Conservation (phyloP, 2,888 invertebrate species). For the Euzetes globulus region DNA sequence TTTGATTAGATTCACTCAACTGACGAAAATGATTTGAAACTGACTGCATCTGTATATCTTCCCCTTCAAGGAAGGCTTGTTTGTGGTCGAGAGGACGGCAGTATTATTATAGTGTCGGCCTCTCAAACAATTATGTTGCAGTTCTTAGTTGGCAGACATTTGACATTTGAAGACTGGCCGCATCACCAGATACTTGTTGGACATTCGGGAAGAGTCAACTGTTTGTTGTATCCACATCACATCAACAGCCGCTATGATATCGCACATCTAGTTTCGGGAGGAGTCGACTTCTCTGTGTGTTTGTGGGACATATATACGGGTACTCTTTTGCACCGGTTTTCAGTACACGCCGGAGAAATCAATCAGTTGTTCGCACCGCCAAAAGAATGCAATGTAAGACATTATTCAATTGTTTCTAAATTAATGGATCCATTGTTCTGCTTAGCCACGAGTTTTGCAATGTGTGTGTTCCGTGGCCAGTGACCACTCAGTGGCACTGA, state of each 20-base stretch:
- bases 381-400: conserved; percentile 58
- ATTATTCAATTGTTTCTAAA: conserved; percentile 14
- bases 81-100: conserved; percentile 89
- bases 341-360: conserved; percentile 96
- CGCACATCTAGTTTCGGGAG: conserved; percentile 83
- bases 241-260: conserved; percentile 75
- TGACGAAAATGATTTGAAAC: conserved; percentile 54
- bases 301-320: conserved; percentile 92
- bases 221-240: conserved; percentile 87
- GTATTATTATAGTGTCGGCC: conserved; percentile 90
- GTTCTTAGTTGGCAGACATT: conserved; percentile 62
- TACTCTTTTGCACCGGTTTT: conserved; percentile 80
- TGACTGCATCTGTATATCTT: conserved; percentile 89
- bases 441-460: conserved; percentile 78
- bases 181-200: conserved; percentile 78
- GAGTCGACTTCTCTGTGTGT: conserved; percentile 94
- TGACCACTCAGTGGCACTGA: conserved; percentile 91
- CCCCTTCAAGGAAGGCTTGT: conserved; percentile 87
- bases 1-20: conserved; percentile 13
- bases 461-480: conserved; percentile 94
- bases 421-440: conserved; percentile 42
- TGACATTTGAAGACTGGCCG: conserved; percentile 62
- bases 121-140: conserved; percentile 91
- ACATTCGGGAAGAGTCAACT: conserved; percentile 88
- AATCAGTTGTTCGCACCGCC: conserved; percentile 90